These are phyloP conservation scores for Arremon aurantiirostris DNA, from an alignment of 2,797 vertebrate genomes.

Conservation along the genomic window DNA sequence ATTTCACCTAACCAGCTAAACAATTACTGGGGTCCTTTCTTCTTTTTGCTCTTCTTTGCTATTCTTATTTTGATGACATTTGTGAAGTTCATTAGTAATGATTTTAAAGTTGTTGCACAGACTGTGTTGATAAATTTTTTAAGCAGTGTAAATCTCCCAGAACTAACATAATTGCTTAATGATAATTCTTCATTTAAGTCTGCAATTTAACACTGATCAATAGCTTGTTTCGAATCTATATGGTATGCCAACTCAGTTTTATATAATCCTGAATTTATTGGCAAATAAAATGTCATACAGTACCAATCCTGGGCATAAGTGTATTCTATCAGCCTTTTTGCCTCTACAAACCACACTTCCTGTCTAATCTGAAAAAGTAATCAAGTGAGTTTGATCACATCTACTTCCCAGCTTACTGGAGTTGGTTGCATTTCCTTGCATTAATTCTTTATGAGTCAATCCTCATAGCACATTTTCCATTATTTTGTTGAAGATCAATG, in stretches of 20 bases:
- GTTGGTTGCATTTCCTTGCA: background rate
- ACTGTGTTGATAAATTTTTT: background rate
- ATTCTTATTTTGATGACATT: background rate
- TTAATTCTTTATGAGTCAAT: slow-evolving; percentile 9
- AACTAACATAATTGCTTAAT: slow-evolving; percentile 17
- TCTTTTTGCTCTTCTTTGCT: background rate
- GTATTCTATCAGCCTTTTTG: background rate
- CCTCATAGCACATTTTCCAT: background rate
- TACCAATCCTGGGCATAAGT: background rate
- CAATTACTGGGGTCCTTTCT: background rate
- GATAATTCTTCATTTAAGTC: background rate
- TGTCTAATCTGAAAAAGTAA: slow-evolving; percentile 7
- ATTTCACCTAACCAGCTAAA: background rate
- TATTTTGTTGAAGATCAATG: background rate
- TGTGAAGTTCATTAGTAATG: background rate
- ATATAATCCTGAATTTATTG: background rate
- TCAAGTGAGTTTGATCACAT: background rate
- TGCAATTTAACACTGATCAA: slow-evolving; percentile 11
- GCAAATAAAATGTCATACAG: background rate
- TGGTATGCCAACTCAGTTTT: background rate
- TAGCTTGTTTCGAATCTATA: background rate
- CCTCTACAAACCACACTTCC: background rate
- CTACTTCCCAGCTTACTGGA: background rate
- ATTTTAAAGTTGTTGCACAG: slow-evolving; percentile 5
- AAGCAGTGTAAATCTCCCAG: background rate